phyloP scores from a whole-genome alignment of 2,888 invertebrate genomes.

The Lasioglossum lativentre region DNA sequence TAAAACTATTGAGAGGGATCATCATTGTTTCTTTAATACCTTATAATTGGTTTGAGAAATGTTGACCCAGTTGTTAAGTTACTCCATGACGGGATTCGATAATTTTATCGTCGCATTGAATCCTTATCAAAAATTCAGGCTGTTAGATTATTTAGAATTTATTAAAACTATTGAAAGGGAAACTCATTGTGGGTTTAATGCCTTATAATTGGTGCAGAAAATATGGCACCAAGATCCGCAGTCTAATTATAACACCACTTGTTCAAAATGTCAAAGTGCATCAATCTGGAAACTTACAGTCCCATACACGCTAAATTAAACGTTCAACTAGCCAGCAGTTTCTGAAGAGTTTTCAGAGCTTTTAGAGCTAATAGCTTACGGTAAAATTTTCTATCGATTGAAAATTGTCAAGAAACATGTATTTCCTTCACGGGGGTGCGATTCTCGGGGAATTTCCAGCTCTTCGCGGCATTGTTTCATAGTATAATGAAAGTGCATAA shows the following conservation, averaged over 20 bases:
- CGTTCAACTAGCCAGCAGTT: not conserved
- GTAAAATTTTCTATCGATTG: not conserved
- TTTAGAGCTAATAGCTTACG: too few species aligned
- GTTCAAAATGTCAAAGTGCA: slow-evolving; percentile 1
- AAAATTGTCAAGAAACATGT: not conserved
- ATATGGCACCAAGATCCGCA: not conserved
- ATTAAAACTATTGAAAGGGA: too few species aligned
- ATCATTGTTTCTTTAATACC: not conserved
- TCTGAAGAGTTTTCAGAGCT: not conserved
- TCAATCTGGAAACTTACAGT: not conserved
- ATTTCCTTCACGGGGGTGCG: not conserved
- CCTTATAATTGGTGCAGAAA: not conserved
- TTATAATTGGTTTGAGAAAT: not conserved
- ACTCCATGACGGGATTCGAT: too few species aligned
- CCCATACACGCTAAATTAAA: not conserved
- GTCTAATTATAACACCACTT: not conserved
- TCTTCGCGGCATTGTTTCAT: not conserved
- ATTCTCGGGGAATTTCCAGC: not conserved
- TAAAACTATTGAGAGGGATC: too few species aligned
- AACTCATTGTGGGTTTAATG: too few species aligned
- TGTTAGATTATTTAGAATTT: too few species aligned
- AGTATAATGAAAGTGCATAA: not conserved
- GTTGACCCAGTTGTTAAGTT: not conserved
- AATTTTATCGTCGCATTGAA: too few species aligned
- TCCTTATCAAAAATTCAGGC: too few species aligned